These are phyloP conservation scores for Polymixis flavicincta DNA, from an alignment of 2,888 invertebrate genomes.

Conservation along the genomic window DNA sequence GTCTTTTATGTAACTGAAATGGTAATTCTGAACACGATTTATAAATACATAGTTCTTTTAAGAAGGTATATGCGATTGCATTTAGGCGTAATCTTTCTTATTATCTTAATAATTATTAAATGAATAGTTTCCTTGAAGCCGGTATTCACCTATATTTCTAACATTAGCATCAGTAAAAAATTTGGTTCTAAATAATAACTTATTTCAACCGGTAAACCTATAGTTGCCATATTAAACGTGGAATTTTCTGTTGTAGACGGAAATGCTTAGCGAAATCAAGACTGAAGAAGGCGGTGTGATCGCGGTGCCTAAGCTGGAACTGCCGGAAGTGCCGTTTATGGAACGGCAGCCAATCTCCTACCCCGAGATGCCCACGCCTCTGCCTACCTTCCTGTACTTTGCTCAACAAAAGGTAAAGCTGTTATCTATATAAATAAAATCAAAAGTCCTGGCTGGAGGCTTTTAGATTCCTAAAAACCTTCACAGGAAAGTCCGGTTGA, in stretches of 20 bases:
- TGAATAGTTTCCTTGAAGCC: background rate
- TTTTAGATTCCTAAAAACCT: too few species aligned
- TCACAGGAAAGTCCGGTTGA: too few species aligned
- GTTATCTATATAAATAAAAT: too few species aligned
- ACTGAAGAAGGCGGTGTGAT: constrained; percentile 86
- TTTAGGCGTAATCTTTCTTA: too few species aligned
- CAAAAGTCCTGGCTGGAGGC: too few species aligned
- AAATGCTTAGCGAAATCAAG: constrained; percentile 83
- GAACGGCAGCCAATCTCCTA: constrained; percentile 88
- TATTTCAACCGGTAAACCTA: too few species aligned
- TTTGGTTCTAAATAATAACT: background rate
- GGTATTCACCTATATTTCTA: background rate
- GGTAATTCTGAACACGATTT: background rate
- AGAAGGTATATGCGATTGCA: background rate
- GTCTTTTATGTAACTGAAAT: background rate
- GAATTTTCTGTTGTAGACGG: constrained; percentile 67
- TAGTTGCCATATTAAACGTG: background rate
- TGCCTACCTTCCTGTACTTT: constrained; percentile 93
- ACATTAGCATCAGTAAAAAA: background rate
- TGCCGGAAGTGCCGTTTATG: constrained; percentile 91
- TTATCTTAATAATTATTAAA: background rate
- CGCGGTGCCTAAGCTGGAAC: constrained; percentile 68
- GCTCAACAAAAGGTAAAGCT: constrained; percentile 92
- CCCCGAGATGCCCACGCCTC: constrained; percentile 89
- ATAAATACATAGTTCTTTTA: background rate